A percentile compares a stretch with the other conserved stretches of the same genome.
Evolutionary conservation across 2,888 invertebrate species (phyloP).

Genomic region (Amblyjoppa fuscipennis): DNA sequence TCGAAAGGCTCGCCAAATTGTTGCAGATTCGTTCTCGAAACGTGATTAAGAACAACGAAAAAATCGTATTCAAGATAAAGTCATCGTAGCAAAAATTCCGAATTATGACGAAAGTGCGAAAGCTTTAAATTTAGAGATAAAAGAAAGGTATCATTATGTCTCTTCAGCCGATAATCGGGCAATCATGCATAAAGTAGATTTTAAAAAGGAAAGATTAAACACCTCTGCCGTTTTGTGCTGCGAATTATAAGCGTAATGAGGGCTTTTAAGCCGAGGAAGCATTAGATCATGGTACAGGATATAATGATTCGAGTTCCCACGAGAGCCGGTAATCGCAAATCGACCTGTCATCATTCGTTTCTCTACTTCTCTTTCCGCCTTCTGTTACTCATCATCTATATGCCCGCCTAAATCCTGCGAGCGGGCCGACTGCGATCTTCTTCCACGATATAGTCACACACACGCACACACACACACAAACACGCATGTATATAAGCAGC

Average conservation of each 20-base stretch:
- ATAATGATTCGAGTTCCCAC: conserved; percentile 64
- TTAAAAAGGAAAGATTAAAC: conserved; percentile 27
- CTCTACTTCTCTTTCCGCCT: conserved; percentile 26
- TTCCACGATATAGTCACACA: conserved; percentile 16
- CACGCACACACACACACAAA: neutral
- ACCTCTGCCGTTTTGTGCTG: conserved; percentile 17
- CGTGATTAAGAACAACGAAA: neutral
- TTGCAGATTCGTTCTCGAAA: neutral
- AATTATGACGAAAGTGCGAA: neutral
- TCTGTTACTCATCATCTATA: conserved; percentile 14
- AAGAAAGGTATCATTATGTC: conserved; percentile 14
- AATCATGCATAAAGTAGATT: neutral
- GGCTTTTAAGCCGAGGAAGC: conserved; percentile 52
- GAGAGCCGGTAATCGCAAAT: conserved; percentile 64
- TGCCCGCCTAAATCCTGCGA: conserved; percentile 44
- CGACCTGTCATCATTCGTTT: conserved; percentile 65
- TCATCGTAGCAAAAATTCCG: conserved; percentile 3
- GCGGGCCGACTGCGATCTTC: conserved; percentile 20
- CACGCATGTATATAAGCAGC: neutral
- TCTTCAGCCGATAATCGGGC: conserved; percentile 13
- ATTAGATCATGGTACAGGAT: conserved; percentile 35
- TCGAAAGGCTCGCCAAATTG: neutral
- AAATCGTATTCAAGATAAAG: conserved; percentile 10
- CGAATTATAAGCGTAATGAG: conserved; percentile 62
- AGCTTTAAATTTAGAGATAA: conserved; percentile 7